Evolutionary conservation across 1,140 invertebrate genomes (phyloP).

Genomic region (Caenorhabditis latens): DNA sequence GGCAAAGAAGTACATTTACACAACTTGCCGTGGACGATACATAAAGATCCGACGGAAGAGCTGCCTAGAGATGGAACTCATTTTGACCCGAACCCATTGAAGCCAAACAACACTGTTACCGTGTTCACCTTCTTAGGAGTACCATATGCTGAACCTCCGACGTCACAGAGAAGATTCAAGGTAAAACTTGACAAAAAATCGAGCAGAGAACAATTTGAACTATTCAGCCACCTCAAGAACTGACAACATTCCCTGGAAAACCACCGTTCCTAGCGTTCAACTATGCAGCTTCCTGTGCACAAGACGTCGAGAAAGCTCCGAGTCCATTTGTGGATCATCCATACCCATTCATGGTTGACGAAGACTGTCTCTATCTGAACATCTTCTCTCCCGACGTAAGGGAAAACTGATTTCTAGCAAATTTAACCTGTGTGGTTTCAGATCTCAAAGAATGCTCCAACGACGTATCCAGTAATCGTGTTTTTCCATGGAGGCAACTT

Average conservation of each 20-base stretch:
- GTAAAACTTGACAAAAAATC: conserved; percentile 49
- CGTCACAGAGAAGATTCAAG: conserved; percentile 82
- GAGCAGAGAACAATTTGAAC: neutral
- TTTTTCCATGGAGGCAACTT: conserved; percentile 81
- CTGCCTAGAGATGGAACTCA: conserved; percentile 64
- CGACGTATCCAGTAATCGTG: conserved; percentile 80
- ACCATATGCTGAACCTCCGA: conserved; percentile 84
- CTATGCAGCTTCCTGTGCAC: conserved; percentile 70
- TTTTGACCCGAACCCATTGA: conserved; percentile 72
- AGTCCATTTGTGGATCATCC: conserved; percentile 70
- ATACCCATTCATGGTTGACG: conserved; percentile 72
- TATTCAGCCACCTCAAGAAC: conserved; percentile 71
- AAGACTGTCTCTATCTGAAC: conserved; percentile 77
- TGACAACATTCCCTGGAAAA: conserved; percentile 71
- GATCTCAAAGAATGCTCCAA: conserved; percentile 69
- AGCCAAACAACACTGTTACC: conserved; percentile 71
- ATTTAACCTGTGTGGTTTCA: conserved; percentile 56
- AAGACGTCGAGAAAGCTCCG: conserved; percentile 72
- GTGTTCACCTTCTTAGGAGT: conserved; percentile 82
- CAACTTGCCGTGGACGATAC: conserved; percentile 72
- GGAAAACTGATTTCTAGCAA: neutral
- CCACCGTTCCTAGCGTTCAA: conserved; percentile 69
- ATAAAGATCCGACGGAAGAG: conserved; percentile 73
- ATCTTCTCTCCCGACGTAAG: conserved; percentile 74
- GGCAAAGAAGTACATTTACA: conserved; percentile 67